Percentiles rank a stretch among this genome's conserved stretches.
phyloP scores from a whole-genome alignment of 2,797 vertebrate species.

The Enteromius treurensis region DNA sequence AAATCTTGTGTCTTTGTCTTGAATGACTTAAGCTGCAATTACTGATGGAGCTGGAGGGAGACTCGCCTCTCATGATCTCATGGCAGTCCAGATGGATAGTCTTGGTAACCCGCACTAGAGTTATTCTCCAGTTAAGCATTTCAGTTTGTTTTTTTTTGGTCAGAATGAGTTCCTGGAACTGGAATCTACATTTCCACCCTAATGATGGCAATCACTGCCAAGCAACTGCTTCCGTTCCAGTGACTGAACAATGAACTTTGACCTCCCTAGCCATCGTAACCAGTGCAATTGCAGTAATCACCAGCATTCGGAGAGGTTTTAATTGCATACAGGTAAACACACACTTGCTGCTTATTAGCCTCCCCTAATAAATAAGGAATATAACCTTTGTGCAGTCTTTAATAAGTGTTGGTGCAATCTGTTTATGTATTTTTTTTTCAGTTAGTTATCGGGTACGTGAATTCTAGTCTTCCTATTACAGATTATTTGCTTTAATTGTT shows the following conservation, averaged over 20 bases:
- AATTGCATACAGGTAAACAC: slow-evolving; percentile 11
- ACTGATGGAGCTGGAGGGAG: slow-evolving; percentile 26
- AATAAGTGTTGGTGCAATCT: background rate
- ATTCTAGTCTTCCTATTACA: background rate
- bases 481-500: background rate
- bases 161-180: slow-evolving; percentile 38
- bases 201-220: slow-evolving; percentile 43
- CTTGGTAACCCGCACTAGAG: slow-evolving; percentile 18
- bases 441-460: background rate
- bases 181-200: slow-evolving; percentile 28
- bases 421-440: background rate
- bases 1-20: slow-evolving; percentile 26
- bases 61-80: slow-evolving; percentile 5
- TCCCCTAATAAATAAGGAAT: background rate
- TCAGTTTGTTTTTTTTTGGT: slow-evolving; percentile 19
- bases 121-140: slow-evolving; percentile 34
- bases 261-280: slow-evolving; percentile 21
- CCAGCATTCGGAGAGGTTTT: background rate
- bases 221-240: slow-evolving; percentile 30
- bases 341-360: background rate
- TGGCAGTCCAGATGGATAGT: slow-evolving; percentile 33
- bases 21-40: slow-evolving; percentile 35
- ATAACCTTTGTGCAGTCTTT: background rate
- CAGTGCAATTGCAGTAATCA: slow-evolving; percentile 38
- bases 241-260: slow-evolving; percentile 44